A percentile compares a stretch with the other conserved stretches of the same genome.
These are phyloP conservation scores for Callorhinus ursinus DNA, from an alignment of 2,113 vertebrate species.

Conservation along the genomic window DNA sequence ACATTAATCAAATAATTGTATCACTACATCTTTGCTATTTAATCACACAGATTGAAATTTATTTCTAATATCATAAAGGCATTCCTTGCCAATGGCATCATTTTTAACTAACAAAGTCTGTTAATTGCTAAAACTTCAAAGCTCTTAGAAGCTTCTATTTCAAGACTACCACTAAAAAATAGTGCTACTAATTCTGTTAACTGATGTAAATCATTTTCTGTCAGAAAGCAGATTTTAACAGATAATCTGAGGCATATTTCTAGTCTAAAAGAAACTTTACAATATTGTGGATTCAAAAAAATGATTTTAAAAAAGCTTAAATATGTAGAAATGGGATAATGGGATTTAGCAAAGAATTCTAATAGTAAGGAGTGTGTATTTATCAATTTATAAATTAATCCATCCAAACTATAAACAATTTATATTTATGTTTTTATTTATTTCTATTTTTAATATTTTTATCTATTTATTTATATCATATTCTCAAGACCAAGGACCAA, in stretches of 20 bases:
- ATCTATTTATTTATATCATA: neutral
- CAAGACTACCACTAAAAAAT: slow-evolving; percentile 59
- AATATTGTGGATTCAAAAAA: slow-evolving; percentile 15
- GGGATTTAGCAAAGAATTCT: neutral
- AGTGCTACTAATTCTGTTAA: slow-evolving; percentile 30
- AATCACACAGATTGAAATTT: slow-evolving; percentile 43
- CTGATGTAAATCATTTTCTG: neutral
- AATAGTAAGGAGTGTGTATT: neutral
- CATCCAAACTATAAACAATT: neutral
- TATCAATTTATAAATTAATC: neutral
- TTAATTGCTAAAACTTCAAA: slow-evolving; percentile 64
- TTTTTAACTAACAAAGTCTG: slow-evolving; percentile 38
- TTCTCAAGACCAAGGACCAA: neutral
- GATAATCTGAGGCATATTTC: neutral
- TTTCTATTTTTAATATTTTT: neutral
- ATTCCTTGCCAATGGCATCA: slow-evolving; percentile 55
- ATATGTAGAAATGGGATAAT: neutral
- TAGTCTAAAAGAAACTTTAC: neutral
- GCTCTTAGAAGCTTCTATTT: slow-evolving; percentile 54
- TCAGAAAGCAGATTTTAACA: slow-evolving; percentile 28
- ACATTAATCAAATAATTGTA: neutral
- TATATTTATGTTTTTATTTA: neutral
- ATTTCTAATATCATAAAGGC: slow-evolving; percentile 54
- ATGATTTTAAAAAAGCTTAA: slow-evolving; percentile 21
- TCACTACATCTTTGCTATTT: slow-evolving; percentile 13